Base-by-base conservation (phyloP, 2,113 vertebrate genomes). In the Tauraco erythrolophus region DNA sequence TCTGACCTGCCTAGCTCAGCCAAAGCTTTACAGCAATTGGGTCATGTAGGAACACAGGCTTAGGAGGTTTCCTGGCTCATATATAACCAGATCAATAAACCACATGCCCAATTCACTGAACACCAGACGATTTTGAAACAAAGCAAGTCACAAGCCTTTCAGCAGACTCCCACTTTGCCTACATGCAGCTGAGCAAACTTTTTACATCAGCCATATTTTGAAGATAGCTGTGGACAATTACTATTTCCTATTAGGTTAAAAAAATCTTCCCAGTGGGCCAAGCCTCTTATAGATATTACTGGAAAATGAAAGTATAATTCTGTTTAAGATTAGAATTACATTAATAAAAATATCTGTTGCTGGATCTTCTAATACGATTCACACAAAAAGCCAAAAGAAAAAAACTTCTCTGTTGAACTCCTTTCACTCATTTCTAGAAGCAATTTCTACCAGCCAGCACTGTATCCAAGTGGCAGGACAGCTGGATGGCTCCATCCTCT, bases 51-150 rank as follows among this genome's bases (percentile, higher is more conserved):
- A 92, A 46, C 79, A 91, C 28, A 86, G 50, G 93, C 76, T 14
- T 58, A 41, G n/a, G 83, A 96, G 37, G 23, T 70, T 58, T 95
- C 56, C 93, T 84, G 46, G 33, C 80, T 96, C 76, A 61, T 92
- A 81, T 6, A 60, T 90, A 90, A 97, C n/a, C 75, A 61, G 28
- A 81, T 92, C 82, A 39, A 97, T 88, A 96, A 92, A 66, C 62
- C 75, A 56, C 75, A 61, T 88, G 68, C 33, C 90, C 54, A 58
- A 18, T 53, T 78, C 75, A 60, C 51, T 75, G 71, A 68, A 74
- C n/a, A 27, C 23, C 83, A 86, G 35, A 50, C 39, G 86, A 5
- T 91, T 94, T 88, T 92, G 88, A 94, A 96, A 62, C 86, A 78
- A 74, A 91, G 31, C 65, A 58, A 77, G 39, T 65, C 83, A 92